phyloP scores from a whole-genome alignment of 2,888 invertebrate genomes.

The Scaptomyza caliginosa region DNA sequence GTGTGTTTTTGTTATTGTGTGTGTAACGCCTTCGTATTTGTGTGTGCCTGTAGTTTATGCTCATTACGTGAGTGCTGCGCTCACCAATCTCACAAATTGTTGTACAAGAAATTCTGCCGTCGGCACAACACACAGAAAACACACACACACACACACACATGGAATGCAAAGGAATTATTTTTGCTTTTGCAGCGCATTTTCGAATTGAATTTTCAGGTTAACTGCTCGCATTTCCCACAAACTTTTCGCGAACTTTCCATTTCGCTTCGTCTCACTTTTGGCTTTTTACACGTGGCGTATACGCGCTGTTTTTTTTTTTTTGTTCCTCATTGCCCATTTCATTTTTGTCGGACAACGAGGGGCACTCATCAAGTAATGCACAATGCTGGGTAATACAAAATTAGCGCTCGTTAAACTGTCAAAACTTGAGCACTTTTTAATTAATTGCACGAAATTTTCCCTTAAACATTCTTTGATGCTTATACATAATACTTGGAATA shows the following conservation, averaged over 20 bases:
- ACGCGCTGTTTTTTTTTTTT: conserved; percentile 50
- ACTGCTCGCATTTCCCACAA: conserved; percentile 48
- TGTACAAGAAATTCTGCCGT: conserved; percentile 74
- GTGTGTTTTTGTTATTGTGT: conserved; percentile 21
- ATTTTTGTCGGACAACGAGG: conserved; percentile 34
- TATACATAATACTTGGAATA: conserved; percentile 5
- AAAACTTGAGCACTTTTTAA: conserved; percentile 49
- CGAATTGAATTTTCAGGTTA: conserved; percentile 73
- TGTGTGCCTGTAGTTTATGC: conserved; percentile 71
- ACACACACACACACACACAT: conserved; percentile 10
- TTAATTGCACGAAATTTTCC: conserved; percentile 36
- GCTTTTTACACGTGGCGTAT: conserved; percentile 46
- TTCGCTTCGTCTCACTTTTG: background rate
- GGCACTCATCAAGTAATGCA: conserved; percentile 33
- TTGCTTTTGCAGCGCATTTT: conserved; percentile 66
- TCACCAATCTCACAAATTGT: conserved; percentile 74
- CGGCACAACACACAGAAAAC: conserved; percentile 45
- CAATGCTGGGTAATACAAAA: conserved; percentile 29
- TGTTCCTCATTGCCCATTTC: conserved; percentile 61
- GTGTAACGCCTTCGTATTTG: conserved; percentile 51
- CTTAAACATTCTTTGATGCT: conserved; percentile 5
- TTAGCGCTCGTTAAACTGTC: conserved; percentile 44
- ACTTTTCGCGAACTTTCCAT: conserved; percentile 7
- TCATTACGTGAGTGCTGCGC: conserved; percentile 75
- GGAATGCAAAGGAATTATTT: conserved; percentile 69